Evolutionary conservation across 1,140 invertebrate genomes (phyloP).

Genomic region (Leptonema lineaticorne): DNA sequence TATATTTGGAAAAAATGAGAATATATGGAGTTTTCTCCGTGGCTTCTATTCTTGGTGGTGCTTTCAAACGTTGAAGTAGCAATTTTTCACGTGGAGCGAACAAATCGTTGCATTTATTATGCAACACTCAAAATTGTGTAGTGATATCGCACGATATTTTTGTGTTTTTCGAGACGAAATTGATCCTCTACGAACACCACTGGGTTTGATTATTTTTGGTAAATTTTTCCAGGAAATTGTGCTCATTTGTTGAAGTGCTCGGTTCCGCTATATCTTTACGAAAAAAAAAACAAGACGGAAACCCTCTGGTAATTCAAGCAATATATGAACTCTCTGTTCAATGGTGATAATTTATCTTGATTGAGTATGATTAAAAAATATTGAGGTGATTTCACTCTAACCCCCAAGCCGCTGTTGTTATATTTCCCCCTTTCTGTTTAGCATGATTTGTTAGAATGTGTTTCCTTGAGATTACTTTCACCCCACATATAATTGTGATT

Average conservation of each 20-base stretch:
- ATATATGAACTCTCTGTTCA: background rate
- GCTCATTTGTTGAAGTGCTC: background rate
- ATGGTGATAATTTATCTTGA: constrained; percentile 10
- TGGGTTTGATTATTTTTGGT: too few species aligned
- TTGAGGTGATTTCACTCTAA: background rate
- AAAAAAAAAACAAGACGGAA: too few species aligned
- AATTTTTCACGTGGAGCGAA: background rate
- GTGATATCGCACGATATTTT: too few species aligned
- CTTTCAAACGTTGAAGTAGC: background rate
- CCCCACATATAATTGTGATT: background rate
- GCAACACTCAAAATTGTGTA: background rate
- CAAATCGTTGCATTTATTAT: constrained; percentile 10
- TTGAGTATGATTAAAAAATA: background rate
- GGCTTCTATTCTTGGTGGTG: background rate
- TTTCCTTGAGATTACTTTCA: background rate
- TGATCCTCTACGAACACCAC: too few species aligned
- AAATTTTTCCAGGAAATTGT: background rate
- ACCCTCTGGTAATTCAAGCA: too few species aligned
- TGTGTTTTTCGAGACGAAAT: too few species aligned
- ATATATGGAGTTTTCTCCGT: background rate
- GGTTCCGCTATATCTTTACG: background rate
- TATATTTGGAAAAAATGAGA: constrained; percentile 8
- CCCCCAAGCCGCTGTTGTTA: background rate
- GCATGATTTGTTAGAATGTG: background rate
- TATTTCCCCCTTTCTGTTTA: background rate